Conservation (phyloP, 2,888 invertebrate species). For the Cantharis lateralis region DNA sequence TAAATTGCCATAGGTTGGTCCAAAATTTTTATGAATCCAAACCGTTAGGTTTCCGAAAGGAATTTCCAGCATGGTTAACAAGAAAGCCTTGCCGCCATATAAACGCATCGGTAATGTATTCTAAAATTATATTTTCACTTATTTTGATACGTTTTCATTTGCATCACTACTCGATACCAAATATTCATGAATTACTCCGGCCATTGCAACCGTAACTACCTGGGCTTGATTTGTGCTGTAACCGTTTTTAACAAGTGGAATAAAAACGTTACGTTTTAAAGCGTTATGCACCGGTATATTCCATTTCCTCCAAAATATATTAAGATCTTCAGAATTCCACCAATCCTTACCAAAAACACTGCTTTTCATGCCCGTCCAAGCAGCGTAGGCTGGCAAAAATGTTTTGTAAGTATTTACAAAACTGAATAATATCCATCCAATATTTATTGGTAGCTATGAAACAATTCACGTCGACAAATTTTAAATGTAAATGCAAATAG, state of each 20-base stretch:
- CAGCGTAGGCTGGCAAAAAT: conserved; percentile 6
- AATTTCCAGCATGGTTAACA: conserved; percentile 2
- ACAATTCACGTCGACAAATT: not conserved
- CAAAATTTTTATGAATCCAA: not conserved
- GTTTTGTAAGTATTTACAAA: not conserved
- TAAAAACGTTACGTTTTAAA: conserved; percentile 7
- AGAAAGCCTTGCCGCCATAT: not conserved
- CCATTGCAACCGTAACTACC: conserved; percentile 1
- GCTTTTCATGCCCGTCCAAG: conserved; percentile 1
- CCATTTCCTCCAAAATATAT: conserved; percentile 18
- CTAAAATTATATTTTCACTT: not conserved
- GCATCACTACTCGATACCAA: not conserved
- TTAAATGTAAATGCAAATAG: not conserved
- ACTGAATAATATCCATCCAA: conserved; percentile 5
- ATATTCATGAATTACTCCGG: conserved; percentile 17
- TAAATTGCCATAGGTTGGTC: not conserved
- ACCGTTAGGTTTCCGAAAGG: not conserved
- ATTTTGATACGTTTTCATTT: not conserved
- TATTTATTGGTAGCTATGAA: conserved; percentile 8
- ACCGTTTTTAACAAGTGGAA: conserved; percentile 8
- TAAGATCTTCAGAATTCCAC: conserved; percentile 9
- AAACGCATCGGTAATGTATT: conserved; percentile 12
- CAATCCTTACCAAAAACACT: conserved; percentile 6
- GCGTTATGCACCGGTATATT: conserved; percentile 7
- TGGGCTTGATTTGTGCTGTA: not conserved